phyloP scores from a whole-genome alignment of 2,797 vertebrate species.

The Gambusia yucatana region DNA sequence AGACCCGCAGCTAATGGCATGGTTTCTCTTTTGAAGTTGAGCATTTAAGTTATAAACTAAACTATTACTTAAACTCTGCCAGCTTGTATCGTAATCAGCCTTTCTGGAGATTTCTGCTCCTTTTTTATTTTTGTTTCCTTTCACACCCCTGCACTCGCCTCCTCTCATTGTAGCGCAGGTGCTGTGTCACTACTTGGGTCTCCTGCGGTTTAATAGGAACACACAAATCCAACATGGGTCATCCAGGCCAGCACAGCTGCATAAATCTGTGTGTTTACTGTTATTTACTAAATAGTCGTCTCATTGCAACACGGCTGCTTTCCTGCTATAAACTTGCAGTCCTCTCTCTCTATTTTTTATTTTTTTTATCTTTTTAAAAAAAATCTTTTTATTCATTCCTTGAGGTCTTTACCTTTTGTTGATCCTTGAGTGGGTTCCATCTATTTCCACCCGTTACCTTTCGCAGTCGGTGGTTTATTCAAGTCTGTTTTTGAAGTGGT shows the following conservation, averaged over 20 bases:
- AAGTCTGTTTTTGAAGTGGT: slow-evolving; percentile 54
- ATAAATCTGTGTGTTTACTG: slow-evolving; percentile 77
- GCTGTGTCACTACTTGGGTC: slow-evolving; percentile 71
- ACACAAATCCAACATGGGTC: slow-evolving; percentile 70
- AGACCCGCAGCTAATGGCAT: slow-evolving; percentile 52
- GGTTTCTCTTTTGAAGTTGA: slow-evolving; percentile 71
- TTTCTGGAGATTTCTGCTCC: slow-evolving; percentile 46
- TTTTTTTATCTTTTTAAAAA: slow-evolving; percentile 16
- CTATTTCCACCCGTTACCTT: slow-evolving; percentile 38
- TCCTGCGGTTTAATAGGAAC: slow-evolving; percentile 79
- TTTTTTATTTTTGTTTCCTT: slow-evolving; percentile 51
- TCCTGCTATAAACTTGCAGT: slow-evolving; percentile 70
- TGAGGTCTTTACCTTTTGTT: slow-evolving; percentile 47
- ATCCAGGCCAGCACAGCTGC: slow-evolving; percentile 80
- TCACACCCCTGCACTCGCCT: slow-evolving; percentile 45
- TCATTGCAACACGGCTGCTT: slow-evolving; percentile 74
- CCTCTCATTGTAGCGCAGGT: slow-evolving; percentile 69
- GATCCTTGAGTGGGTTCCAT: slow-evolving; percentile 50
- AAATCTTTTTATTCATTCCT: slow-evolving; percentile 52
- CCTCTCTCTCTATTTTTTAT: slow-evolving; percentile 1
- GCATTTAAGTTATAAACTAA: slow-evolving; percentile 57
- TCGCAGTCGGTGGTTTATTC: slow-evolving; percentile 47
- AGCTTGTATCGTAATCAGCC: slow-evolving; percentile 54
- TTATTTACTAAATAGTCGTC: slow-evolving; percentile 83
- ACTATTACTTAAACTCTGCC: slow-evolving; percentile 58